Evolutionary conservation across 2,888 invertebrate species (phyloP), one percentile per base, ranked within the genome.

Genomic region (Archaeoteleia sp.): DNA sequence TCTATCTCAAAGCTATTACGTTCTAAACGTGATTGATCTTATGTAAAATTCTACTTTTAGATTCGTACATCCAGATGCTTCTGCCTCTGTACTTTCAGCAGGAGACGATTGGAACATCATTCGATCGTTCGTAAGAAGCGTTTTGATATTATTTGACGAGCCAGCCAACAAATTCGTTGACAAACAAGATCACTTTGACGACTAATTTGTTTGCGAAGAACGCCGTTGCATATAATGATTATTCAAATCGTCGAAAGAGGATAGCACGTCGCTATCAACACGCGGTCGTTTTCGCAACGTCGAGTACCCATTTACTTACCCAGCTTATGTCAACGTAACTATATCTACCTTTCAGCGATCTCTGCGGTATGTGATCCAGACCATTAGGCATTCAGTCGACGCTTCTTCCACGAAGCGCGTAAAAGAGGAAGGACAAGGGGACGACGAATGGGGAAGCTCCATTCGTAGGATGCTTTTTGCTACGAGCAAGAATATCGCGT

Each of bases 191-290:
- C 63, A 37, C 66, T 62, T 69, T 67, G 74, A 78, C 78, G 76
- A 78, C 74, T 76, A 76, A 80, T 80, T 80, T 79, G 79, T 83
- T 82, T 81, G 80, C 80, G 63, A 75, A 73, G 74, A 78, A 79
- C 77, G 82, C 58, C 78, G 76, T 67, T 72, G 84, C 84, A 84
- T 84, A 82, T 82, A 82, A 84, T 83, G 80, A 83, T 82, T 82
- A 84, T 84, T 84, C 82, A 84, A 83, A 84, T 84, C 72, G 78
- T 78, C 73, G 71, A 74, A 77, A 76, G 76, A 71, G 75, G 71
- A 55, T 60, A 54, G 68, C 55, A 42, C 61, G 43, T 51, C 20
- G 54, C 37, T 42, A 60, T 43, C 43, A 54, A 49, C 63, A 35
- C 43, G 45, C 61, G 61, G 54, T 43, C 46, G 67, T 63, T 62